Conservation (phyloP, 2,113 vertebrate species). For the Columbina picui region DNA sequence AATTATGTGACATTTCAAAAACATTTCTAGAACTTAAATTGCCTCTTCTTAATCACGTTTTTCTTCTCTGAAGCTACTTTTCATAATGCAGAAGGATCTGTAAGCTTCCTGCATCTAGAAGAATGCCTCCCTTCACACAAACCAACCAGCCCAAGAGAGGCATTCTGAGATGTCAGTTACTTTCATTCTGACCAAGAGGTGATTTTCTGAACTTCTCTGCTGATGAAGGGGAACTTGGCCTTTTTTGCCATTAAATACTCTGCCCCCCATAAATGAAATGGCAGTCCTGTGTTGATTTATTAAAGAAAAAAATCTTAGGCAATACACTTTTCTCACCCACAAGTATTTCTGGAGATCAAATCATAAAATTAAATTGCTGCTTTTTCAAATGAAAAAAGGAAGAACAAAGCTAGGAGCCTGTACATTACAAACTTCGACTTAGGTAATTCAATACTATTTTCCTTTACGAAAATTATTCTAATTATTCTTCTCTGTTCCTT, state of each 20-base stretch:
- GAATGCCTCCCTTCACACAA: background rate
- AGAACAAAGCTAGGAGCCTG: background rate
- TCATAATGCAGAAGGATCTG: background rate
- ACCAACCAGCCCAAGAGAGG: background rate
- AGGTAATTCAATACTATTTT: background rate
- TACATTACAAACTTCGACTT: background rate
- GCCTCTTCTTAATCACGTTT: background rate
- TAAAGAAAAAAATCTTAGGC: background rate
- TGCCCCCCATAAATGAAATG: background rate
- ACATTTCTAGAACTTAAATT: background rate
- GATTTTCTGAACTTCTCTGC: background rate
- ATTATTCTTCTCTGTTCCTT: background rate
- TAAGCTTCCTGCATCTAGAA: background rate
- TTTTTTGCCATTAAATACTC: background rate
- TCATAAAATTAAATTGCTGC: background rate
- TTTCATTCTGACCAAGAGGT: background rate
- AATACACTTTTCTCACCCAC: background rate
- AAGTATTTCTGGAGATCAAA: background rate
- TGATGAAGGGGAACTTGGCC: background rate
- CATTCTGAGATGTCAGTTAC: background rate
- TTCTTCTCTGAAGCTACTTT: background rate
- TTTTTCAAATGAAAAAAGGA: background rate
- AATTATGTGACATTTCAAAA: background rate
- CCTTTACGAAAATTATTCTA: background rate
- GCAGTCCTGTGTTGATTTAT: background rate